phyloP scores from a whole-genome alignment of 2,797 vertebrate species.

The Streptopelia turtur region DNA sequence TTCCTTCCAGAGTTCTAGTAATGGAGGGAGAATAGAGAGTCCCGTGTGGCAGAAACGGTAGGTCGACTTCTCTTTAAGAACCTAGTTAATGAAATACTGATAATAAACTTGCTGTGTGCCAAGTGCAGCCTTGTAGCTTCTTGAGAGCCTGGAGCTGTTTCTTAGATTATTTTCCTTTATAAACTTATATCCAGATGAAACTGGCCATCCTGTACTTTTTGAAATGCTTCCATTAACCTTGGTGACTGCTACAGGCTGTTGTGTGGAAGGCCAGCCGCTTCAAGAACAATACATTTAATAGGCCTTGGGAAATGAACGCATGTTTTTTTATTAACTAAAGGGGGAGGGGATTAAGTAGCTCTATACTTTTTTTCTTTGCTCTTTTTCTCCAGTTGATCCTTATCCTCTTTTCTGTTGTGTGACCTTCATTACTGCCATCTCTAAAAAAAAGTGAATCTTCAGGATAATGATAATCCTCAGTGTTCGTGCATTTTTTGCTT shows the following conservation, averaged over 20 bases:
- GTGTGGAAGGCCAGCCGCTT: background rate
- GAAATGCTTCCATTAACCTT: conserved; percentile 7
- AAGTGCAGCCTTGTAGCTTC: background rate
- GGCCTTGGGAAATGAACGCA: background rate
- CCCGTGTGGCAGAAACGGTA: background rate
- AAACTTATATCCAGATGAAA: conserved; percentile 10
- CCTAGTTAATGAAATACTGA: conserved; percentile 53
- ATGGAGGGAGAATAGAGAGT: background rate
- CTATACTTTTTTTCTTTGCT: background rate
- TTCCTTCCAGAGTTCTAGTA: background rate
- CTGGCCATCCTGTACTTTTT: background rate
- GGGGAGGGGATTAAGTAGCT: background rate
- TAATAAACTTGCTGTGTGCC: conserved; percentile 4
- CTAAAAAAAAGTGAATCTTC: background rate
- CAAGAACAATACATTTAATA: background rate
- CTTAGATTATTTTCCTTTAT: background rate
- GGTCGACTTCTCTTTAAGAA: conserved; percentile 1
- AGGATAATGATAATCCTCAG: background rate
- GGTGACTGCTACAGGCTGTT: background rate
- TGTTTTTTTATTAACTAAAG: conserved; percentile 8
- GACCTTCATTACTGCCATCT: background rate
- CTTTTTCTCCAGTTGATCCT: background rate
- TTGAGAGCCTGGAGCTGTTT: conserved; percentile 31
- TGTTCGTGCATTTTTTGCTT: background rate
- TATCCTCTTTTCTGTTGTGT: background rate